Evolutionary conservation across 2,797 vertebrate species (phyloP), one percentile per base, ranked within the genome.

Genomic region (Notolepis coatsorum): DNA sequence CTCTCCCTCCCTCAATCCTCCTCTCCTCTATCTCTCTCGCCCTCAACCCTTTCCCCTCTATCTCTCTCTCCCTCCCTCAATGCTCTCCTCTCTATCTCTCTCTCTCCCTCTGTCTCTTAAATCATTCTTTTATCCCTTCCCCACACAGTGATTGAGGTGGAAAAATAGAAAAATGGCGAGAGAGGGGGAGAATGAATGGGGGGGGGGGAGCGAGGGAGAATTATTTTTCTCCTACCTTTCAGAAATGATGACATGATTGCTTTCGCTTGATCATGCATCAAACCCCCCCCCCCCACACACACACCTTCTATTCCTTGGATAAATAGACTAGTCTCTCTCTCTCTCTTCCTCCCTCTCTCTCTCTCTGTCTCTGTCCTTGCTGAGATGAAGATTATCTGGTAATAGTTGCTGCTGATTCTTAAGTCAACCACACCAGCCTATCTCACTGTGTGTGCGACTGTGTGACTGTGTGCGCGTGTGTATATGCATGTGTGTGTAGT

Each of bases 201-300:
- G 45, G 61, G 59, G 64, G 37, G 28, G 24, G 18, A 18, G 59
- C 55, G 75, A 66, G 73, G 43, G n/a, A 8, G 17, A 94, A 96
- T 96, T 97, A 97, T 96, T 99, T 98, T 98, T 98, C 95, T 97
- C 94, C 96, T 95, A 95, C 96, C 96, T 97, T 98, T 98, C 97
- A 97, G 96, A 98, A 97, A 97, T 98, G 97, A 98, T 99, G 97
- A 98, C 97, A 99, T 98, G 97, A 99, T 99, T 99, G 97, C 97
- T 98, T 98, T 98, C 94, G 96, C 96, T 96, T 97, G 97, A 98
- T 99, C 97, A 98, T 98, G 97, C 98, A 97, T 96, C 96, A 96
- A n/a, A n/a, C n/a, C n/a, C n/a, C n/a, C n/a, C n/a, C n/a, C n/a
- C n/a, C n/a, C n/a, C n/a, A n/a, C n/a, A 96, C 95, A 93, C 95